Evolutionary conservation across 2,113 vertebrate genomes (phyloP).

Genomic region (Sphaerodactylus townsendi): DNA sequence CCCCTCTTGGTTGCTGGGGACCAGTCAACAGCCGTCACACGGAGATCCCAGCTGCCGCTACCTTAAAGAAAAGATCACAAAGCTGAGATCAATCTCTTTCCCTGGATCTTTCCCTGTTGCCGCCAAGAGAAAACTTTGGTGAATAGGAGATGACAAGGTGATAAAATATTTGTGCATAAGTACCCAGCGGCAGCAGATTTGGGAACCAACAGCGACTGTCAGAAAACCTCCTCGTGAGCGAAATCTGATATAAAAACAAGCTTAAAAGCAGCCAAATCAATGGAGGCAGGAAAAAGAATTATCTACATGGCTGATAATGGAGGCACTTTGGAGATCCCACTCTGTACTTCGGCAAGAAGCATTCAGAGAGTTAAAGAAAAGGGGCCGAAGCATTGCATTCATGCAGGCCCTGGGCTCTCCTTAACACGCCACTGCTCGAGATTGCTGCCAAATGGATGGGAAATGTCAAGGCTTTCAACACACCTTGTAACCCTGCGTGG

Average conservation of each 20-base stretch:
- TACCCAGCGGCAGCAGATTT: not conserved
- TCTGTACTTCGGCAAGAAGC: not conserved
- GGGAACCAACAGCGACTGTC: not conserved
- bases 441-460: not conserved
- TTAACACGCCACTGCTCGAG: not conserved
- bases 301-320: slow-evolving; percentile 4
- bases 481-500: not conserved
- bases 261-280: not conserved
- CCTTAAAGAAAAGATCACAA: not conserved
- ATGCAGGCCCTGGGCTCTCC: not conserved
- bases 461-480: not conserved
- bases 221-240: not conserved
- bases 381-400: not conserved
- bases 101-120: not conserved
- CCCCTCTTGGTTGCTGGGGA: not conserved
- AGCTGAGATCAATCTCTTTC: no score
- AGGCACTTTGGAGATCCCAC: slow-evolving; percentile 2
- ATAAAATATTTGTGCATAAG: not conserved
- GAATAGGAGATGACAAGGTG: not conserved
- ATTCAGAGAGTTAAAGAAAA: not conserved
- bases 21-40: not conserved
- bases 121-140: not conserved
- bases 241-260: not conserved
- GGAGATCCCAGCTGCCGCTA: not conserved
- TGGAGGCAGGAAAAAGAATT: not conserved